Evolutionary conservation across 2,113 vertebrate genomes (phyloP).

Genomic region (Cyanocitta stelleri): DNA sequence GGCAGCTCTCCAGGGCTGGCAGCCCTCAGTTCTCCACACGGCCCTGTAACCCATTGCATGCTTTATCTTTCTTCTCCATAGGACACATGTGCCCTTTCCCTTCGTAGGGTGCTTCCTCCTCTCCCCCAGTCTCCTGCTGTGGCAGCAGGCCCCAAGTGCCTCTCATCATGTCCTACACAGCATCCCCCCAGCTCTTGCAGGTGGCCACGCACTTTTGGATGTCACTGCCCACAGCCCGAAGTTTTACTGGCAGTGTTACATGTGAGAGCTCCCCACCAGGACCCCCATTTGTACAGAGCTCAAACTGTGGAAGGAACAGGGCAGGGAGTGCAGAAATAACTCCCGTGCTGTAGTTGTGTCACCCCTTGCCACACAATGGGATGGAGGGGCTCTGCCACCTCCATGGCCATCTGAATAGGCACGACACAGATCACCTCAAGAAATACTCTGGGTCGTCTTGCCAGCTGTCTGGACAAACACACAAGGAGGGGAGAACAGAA

Average conservation of each 20-base stretch:
- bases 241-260: not conserved
- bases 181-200: rapidly evolving
- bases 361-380: rapidly evolving
- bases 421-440: not conserved
- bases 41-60: not conserved
- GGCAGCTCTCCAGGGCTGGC: not conserved
- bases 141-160: not conserved
- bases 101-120: not conserved
- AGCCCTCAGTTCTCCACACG: not conserved
- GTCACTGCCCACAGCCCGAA: rapidly evolving
- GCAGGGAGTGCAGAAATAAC: not conserved
- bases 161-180: rapidly evolving
- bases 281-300: not conserved
- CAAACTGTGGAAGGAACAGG: rapidly evolving
- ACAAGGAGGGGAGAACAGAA: not conserved
- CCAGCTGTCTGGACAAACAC: not conserved
- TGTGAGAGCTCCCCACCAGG: rapidly evolving
- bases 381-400: not conserved
- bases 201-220: rapidly evolving
- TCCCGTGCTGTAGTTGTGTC: rapidly evolving
- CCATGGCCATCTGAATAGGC: not conserved
- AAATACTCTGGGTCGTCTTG: not conserved
- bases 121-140: not conserved
- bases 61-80: not conserved
- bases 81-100: rapidly evolving